Evolutionary conservation across 2,113 vertebrate genomes (phyloP).

Genomic region (Melanerpes formicivorus): DNA sequence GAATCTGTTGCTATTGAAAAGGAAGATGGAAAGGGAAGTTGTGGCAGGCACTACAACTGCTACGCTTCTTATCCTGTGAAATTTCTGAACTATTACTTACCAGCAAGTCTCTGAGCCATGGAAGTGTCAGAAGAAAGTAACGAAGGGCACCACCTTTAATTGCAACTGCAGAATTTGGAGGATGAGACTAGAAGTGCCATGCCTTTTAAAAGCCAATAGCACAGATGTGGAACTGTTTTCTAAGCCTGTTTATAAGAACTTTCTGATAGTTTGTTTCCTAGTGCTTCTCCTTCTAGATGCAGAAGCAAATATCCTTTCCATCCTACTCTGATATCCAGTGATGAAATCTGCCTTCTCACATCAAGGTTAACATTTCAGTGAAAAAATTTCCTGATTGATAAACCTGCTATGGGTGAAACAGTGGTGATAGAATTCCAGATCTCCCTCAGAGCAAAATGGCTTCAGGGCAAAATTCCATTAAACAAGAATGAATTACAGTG

Average conservation of each 20-base stretch:
- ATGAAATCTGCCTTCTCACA: conserved; percentile 8
- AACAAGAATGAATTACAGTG: not conserved
- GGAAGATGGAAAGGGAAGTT: not conserved
- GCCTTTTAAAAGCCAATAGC: not conserved
- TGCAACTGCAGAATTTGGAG: not conserved
- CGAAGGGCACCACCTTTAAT: not conserved
- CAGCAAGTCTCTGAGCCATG: not conserved
- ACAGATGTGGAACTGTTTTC: not conserved
- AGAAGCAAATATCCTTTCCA: not conserved
- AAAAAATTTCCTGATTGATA: not conserved
- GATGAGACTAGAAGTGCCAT: not conserved
- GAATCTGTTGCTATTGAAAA: not conserved
- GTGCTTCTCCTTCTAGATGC: not conserved
- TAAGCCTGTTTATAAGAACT: not conserved
- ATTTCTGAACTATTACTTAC: not conserved
- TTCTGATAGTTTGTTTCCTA: not conserved
- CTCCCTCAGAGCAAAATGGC: not conserved
- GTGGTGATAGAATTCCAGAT: not conserved
- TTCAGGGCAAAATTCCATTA: conserved; percentile 21
- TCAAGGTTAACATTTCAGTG: conserved; percentile 8
- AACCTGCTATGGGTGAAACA: conserved; percentile 13
- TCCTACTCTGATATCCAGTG: not conserved
- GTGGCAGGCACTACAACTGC: not conserved
- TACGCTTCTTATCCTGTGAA: not conserved
- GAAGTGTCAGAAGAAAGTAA: not conserved